Evolutionary conservation across 2,888 invertebrate species (phyloP), one percentile per base, ranked within the genome.

Genomic region (Chrysotoxum bicinctum): DNA sequence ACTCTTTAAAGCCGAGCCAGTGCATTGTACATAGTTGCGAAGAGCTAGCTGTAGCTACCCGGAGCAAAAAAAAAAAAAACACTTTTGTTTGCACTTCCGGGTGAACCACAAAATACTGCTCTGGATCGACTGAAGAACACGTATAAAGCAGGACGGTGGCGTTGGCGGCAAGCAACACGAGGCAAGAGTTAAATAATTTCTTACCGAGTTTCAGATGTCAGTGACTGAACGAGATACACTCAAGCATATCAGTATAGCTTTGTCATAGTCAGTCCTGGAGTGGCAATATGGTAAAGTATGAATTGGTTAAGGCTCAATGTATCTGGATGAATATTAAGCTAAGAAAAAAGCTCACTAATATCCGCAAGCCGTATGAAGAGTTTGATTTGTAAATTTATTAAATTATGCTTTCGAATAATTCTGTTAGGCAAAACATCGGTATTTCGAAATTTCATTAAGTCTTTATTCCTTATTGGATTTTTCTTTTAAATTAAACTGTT

Each of bases 31-130:
- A n/a, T n/a, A n/a, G 68, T 69, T 79, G 56, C 68, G 26, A 54
- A 73, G 12, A 30, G 40, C 66, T 66, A 40, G 30, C 14, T 66
- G 21, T 21, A 26, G n/a, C n/a, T 16, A 21, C 5, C 2, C 0
- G 19, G 12, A 14, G 45, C 10, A 0, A 14, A 12, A 32, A 16
- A 30, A 45, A 58, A 60, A 60, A 62, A 43, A 21, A 70, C 23
- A 73, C 60, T 30, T 68, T 68, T 73, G 60, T 78, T 78, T 82
- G 78, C 48, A 78, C 79, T 83, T 83, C 83, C 83, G 78, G 83
- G 83, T 83, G 64, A 83, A 69, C 79, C 79, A 70, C 69, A 79
- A 74, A 83, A 74, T 74, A 73, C 56, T 64, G 64, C 52, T 64
- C 62, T 60, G 48, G 62, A 69, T 70, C 32, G n/a, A 58, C 58